Conservation (phyloP, 2,113 vertebrate species). For the Catharus bicknelli region DNA sequence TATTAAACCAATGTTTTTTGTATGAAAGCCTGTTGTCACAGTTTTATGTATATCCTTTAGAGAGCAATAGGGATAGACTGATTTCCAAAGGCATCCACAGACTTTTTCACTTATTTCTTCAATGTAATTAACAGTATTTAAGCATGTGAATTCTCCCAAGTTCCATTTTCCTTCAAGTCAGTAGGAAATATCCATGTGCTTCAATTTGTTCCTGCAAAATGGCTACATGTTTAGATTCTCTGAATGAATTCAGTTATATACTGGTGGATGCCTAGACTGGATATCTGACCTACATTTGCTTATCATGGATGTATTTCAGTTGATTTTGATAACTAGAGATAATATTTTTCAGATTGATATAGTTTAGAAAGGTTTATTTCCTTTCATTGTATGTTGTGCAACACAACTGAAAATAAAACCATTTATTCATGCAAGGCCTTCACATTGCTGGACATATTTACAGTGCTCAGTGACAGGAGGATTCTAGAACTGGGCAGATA, state of each 20-base stretch:
- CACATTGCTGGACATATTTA: not conserved
- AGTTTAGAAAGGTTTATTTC: not conserved
- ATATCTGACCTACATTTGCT: not conserved
- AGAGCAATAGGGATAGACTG: not conserved
- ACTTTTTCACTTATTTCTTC: not conserved
- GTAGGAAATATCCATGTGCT: not conserved
- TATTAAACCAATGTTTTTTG: not conserved
- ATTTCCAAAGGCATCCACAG: not conserved
- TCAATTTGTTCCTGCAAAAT: not conserved
- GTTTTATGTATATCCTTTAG: not conserved
- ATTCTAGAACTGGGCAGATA: not conserved
- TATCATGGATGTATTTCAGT: not conserved
- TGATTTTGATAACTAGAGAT: not conserved
- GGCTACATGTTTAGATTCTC: not conserved
- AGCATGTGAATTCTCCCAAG: not conserved
- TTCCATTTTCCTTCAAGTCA: not conserved
- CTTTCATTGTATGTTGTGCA: not conserved
- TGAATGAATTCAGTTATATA: not conserved
- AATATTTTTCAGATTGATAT: not conserved
- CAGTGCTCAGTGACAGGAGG: not conserved
- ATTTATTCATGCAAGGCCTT: not conserved
- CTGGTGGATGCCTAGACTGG: not conserved
- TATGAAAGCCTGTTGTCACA: not conserved
- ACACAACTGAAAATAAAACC: not conserved
- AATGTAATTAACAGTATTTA: not conserved